phyloP scores from a whole-genome alignment of 1,140 invertebrate species.

The Drosophila aff. region DNA sequence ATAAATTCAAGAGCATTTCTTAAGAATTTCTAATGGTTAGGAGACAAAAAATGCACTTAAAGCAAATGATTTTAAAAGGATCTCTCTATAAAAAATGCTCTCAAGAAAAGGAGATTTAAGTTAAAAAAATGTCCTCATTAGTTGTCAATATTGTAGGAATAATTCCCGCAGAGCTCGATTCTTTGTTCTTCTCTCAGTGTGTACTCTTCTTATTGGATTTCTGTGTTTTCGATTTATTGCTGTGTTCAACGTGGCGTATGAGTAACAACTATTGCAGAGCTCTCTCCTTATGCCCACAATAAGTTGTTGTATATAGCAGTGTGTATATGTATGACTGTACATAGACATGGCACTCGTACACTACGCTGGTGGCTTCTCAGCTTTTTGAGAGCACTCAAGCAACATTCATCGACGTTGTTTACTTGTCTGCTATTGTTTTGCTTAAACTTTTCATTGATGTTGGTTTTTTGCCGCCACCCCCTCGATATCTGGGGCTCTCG shows the following conservation, averaged over 20 bases:
- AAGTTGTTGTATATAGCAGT: slow-evolving; percentile 1
- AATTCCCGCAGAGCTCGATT: background rate
- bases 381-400: slow-evolving; percentile 64
- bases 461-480: slow-evolving; percentile 61
- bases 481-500: slow-evolving; percentile 52
- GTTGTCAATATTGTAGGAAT: background rate
- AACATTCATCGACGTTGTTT: slow-evolving; percentile 81
- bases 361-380: slow-evolving; percentile 45
- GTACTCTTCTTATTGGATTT: slow-evolving; percentile 30
- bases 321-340: background rate
- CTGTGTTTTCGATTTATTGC: slow-evolving; percentile 55
- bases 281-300: background rate
- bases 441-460: slow-evolving; percentile 83
- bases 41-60: background rate
- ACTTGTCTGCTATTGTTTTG: slow-evolving; percentile 76
- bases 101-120: background rate
- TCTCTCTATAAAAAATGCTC: no score
- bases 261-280: slow-evolving; percentile 56
- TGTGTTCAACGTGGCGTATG: slow-evolving; percentile 71
- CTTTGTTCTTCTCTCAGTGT: slow-evolving; percentile 1
- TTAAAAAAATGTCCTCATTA: background rate
- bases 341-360: slow-evolving; percentile 21
- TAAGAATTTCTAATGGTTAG: background rate
- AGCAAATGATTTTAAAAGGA: background rate
- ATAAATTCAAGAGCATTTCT: background rate